Evolutionary conservation across 2,888 invertebrate genomes (phyloP).

Genomic region (Cotesia congregata): DNA sequence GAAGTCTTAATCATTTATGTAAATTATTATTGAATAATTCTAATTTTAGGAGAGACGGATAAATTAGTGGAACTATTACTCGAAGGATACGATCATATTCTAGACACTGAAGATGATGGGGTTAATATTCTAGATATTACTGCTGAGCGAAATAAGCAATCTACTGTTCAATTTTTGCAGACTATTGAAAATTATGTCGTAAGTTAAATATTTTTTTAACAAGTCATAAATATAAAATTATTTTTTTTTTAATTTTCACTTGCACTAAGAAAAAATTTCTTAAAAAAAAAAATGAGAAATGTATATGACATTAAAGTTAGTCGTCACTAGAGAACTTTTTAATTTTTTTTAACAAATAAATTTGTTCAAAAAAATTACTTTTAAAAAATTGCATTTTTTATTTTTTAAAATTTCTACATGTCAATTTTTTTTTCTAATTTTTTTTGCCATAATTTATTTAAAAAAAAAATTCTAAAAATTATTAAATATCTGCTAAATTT

Average conservation of each 20-base stretch:
- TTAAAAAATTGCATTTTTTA: no score
- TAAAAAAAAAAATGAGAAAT: no score
- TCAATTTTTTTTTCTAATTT: no score
- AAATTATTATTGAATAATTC: background rate
- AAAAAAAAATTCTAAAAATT: no score
- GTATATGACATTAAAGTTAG: no score
- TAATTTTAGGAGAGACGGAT: constrained; percentile 75
- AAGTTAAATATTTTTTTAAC: constrained; percentile 48
- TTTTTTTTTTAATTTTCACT: background rate
- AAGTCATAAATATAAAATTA: background rate
- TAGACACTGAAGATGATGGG: constrained; percentile 83
- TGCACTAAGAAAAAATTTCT: no score
- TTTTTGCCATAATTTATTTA: no score
- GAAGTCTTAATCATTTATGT: constrained; percentile 9
- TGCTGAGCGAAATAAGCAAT: constrained; percentile 77
- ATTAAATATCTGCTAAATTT: no score
- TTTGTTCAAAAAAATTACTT: no score
- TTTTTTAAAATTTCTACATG: no score
- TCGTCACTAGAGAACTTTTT: no score
- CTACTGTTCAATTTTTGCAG: constrained; percentile 79
- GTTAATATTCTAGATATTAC: constrained; percentile 80
- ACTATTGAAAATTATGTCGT: constrained; percentile 85
- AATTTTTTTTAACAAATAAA: no score
- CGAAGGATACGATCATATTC: constrained; percentile 90
- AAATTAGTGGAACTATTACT: constrained; percentile 79